Conservation (phyloP, 2,113 vertebrate genomes). For the Macaca mulatta region DNA sequence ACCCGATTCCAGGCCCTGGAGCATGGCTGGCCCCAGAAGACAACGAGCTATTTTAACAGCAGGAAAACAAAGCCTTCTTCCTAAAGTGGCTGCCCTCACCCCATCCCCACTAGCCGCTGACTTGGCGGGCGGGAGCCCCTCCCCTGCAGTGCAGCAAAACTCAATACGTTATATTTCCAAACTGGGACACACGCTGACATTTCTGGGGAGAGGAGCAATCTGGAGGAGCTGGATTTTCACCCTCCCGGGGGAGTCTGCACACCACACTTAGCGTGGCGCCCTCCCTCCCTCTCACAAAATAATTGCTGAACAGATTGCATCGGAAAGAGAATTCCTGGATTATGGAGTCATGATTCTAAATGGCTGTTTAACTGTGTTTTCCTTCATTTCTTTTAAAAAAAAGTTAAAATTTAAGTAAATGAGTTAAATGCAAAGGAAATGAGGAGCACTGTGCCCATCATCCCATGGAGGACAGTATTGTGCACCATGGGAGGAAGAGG, state of each 20-base stretch:
- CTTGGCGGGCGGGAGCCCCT: neutral
- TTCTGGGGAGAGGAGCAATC: neutral
- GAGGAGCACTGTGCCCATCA: neutral
- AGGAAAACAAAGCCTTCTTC: neutral
- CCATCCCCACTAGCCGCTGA: accelerated
- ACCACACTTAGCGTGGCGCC: neutral
- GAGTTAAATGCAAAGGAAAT: conserved; percentile 20
- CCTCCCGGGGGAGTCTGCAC: neutral
- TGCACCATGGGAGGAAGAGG: accelerated
- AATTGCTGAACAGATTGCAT: conserved; percentile 63
- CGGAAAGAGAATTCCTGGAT: conserved; percentile 57
- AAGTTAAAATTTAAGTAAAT: conserved; percentile 47
- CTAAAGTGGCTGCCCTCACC: neutral
- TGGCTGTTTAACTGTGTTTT: conserved; percentile 67
- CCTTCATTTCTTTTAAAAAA: conserved; percentile 53
- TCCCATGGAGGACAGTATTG: accelerated
- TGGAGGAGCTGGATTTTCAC: neutral
- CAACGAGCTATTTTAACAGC: neutral
- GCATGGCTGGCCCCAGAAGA: neutral
- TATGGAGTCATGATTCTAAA: conserved; percentile 68
- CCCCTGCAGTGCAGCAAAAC: neutral
- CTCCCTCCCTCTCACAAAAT: neutral
- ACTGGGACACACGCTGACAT: neutral
- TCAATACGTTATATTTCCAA: neutral
- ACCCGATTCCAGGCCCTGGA: neutral